Evolutionary conservation across 2,888 invertebrate genomes (phyloP).

Genomic region (Steinernema hermaphroditum): DNA sequence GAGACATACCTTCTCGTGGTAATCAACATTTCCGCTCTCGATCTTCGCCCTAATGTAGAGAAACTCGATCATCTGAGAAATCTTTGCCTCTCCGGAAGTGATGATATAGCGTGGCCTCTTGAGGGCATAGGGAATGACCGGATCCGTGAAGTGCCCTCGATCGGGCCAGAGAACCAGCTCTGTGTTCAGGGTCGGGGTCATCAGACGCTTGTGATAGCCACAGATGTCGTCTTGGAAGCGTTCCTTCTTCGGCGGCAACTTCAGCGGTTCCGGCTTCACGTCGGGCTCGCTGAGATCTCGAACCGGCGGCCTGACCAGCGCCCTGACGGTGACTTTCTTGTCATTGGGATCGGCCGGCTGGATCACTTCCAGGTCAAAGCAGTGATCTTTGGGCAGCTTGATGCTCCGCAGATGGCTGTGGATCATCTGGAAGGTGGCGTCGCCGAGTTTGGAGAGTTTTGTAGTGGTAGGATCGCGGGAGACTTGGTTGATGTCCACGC

Average conservation of each 20-base stretch:
- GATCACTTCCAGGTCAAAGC: conserved; percentile 1
- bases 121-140: background rate
- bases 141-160: background rate
- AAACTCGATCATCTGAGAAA: background rate
- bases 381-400: background rate
- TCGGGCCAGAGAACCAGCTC: background rate
- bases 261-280: background rate
- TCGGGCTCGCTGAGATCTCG: background rate
- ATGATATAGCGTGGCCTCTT: background rate
- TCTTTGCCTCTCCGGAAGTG: background rate
- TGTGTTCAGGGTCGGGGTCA: background rate
- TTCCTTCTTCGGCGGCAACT: background rate
- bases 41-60: background rate
- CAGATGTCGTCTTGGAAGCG: background rate
- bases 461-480: background rate
- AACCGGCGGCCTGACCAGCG: background rate
- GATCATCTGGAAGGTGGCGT: background rate
- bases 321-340: background rate
- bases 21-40: background rate
- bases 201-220: conserved; percentile 13
- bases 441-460: conserved; percentile 1
- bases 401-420: conserved; percentile 9
- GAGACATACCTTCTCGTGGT: background rate
- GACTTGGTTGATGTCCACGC: conserved; percentile 25
- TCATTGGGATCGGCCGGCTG: background rate